A percentile compares a stretch with the other conserved stretches of the same genome.
These are phyloP conservation scores for Theocolax elegans DNA, from an alignment of 1,140 invertebrate genomes.

Conservation along the genomic window DNA sequence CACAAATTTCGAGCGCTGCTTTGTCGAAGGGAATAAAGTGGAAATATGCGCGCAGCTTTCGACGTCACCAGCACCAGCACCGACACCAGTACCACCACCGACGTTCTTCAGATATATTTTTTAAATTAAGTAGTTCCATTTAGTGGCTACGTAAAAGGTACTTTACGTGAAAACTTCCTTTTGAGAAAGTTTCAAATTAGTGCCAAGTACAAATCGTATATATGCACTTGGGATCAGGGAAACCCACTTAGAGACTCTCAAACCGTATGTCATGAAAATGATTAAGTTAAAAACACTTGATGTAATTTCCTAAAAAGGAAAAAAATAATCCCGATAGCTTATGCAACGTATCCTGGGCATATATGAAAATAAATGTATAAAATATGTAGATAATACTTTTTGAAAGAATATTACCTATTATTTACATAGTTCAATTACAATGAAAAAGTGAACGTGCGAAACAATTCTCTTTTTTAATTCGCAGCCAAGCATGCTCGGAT, in stretches of 20 bases:
- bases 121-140: not conserved
- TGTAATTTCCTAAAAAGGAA: too few species aligned
- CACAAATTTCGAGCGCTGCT: too few species aligned
- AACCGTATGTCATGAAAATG: not conserved
- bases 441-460: not conserved
- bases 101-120: too few species aligned
- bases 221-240: not conserved
- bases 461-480: constrained; percentile 1
- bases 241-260: not conserved
- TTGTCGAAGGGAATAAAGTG: too few species aligned
- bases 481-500: not conserved
- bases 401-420: not conserved
- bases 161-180: not conserved
- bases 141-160: not conserved
- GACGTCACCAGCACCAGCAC: too few species aligned
- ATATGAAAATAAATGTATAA: too few species aligned
- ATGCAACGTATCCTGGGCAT: not conserved
- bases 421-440: not conserved
- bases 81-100: too few species aligned
- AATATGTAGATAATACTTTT: too few species aligned
- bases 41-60: too few species aligned
- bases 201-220: not conserved
- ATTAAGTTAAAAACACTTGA: too few species aligned
- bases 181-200: not conserved
- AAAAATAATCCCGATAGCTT: not conserved